These are phyloP conservation scores for Lampris megalopsis DNA, from an alignment of 2,113 vertebrate species.

Conservation along the genomic window DNA sequence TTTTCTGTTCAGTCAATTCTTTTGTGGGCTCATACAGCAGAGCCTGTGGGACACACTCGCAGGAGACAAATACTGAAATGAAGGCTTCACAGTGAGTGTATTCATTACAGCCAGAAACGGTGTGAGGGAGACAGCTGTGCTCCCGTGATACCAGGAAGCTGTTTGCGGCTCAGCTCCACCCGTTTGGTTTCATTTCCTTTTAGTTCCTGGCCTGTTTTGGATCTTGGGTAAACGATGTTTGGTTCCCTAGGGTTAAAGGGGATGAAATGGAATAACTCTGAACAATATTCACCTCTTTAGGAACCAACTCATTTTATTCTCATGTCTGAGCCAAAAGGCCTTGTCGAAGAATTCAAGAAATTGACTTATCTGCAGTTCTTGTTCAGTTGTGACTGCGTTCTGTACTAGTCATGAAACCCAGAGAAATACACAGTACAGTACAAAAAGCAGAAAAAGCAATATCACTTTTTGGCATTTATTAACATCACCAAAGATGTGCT, in stretches of 20 bases:
- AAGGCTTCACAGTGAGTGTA: constrained; percentile 60
- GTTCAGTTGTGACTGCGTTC: constrained; percentile 1
- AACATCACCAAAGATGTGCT: background rate
- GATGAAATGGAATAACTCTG: constrained; percentile 29
- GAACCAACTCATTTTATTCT: background rate
- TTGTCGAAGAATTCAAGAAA: constrained; percentile 18
- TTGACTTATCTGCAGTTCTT: constrained; percentile 16
- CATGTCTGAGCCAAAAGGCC: background rate
- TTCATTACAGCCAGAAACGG: constrained; percentile 55
- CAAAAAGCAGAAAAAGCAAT: background rate
- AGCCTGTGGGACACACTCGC: constrained; percentile 64
- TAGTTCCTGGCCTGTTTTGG: constrained; percentile 44
- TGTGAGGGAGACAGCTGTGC: constrained; percentile 43
- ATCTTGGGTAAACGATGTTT: constrained; percentile 44
- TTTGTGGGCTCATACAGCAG: constrained; percentile 63
- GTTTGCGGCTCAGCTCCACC: constrained; percentile 30
- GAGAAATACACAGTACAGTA: too few relatives aligned
- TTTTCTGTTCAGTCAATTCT: constrained; percentile 65
- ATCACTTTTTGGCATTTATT: background rate
- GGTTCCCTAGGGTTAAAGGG: constrained; percentile 31
- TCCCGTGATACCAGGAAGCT: constrained; percentile 58
- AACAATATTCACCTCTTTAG: background rate
- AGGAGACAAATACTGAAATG: constrained; percentile 66
- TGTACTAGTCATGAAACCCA: too few relatives aligned
- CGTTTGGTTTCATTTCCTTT: constrained; percentile 24